Evolutionary conservation across 2,888 invertebrate genomes (phyloP).

Genomic region (Hemithea aestivaria): DNA sequence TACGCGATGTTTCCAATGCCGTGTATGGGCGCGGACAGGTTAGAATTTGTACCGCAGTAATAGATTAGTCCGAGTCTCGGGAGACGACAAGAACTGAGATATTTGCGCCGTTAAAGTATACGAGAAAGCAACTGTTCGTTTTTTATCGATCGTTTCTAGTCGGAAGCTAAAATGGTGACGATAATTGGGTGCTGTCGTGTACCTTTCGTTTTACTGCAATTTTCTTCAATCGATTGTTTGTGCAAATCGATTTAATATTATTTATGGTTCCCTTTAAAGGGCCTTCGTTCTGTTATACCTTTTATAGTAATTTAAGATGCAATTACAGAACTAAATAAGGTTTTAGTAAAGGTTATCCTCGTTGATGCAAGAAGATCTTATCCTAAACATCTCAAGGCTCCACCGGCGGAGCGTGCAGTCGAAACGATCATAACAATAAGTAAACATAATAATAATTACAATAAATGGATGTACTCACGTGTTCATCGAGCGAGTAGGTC

Average conservation of each 20-base stretch:
- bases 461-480: slow-evolving; percentile 90
- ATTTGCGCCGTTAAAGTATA: slow-evolving; percentile 32
- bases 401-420: too few species aligned
- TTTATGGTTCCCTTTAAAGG: background rate
- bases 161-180: slow-evolving; percentile 21
- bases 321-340: background rate
- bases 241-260: background rate
- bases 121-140: slow-evolving; percentile 32
- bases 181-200: slow-evolving; percentile 30
- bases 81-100: slow-evolving; percentile 28
- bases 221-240: background rate
- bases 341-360: too few species aligned
- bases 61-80: slow-evolving; percentile 30
- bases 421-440: background rate
- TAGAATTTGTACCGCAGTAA: slow-evolving; percentile 36
- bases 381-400: too few species aligned
- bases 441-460: background rate
- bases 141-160: slow-evolving; percentile 27
- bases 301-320: background rate
- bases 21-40: slow-evolving; percentile 31
- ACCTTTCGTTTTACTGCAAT: background rate
- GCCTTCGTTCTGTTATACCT: background rate
- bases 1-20: slow-evolving; percentile 39
- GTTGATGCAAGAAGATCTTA: too few species aligned
- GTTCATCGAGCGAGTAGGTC: slow-evolving; percentile 98